A percentile compares a stretch with the other conserved stretches of the same genome.
These are phyloP conservation scores for Halcyon badia DNA, from an alignment of 2,797 vertebrate species.

Conservation along the genomic window DNA sequence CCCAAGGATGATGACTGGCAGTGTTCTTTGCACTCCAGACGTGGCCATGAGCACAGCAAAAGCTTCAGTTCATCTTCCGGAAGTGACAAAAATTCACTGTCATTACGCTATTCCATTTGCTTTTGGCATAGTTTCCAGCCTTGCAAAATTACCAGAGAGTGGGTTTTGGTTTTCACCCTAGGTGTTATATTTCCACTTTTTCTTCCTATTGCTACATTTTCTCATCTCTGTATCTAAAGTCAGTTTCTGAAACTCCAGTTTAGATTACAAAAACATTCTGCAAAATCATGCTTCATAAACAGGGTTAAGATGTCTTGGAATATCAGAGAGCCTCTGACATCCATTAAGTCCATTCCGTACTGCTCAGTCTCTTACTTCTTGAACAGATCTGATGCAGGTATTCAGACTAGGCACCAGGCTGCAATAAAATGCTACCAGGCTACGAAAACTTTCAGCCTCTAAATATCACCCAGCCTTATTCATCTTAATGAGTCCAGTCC, in stretches of 20 bases:
- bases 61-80: neutral
- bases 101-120: neutral
- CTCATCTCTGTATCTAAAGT: neutral
- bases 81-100: slow-evolving; percentile 39
- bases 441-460: neutral
- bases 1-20: neutral
- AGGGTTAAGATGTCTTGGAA: neutral
- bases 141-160: neutral
- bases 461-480: neutral
- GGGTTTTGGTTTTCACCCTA: neutral
- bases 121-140: slow-evolving; percentile 15
- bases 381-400: neutral
- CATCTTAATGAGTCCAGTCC: neutral
- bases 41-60: neutral
- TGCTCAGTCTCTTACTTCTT: neutral
- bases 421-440: neutral
- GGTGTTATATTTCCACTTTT: neutral
- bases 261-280: neutral
- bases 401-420: neutral
- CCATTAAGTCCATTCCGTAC: neutral
- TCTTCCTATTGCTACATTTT: neutral
- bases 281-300: neutral
- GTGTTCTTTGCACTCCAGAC: slow-evolving; percentile 14
- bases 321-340: neutral
- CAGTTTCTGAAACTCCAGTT: neutral